Evolutionary conservation across 1,140 invertebrate species (phyloP), one percentile per base, ranked within the genome.

Genomic region (Aphaenogaster rudis): DNA sequence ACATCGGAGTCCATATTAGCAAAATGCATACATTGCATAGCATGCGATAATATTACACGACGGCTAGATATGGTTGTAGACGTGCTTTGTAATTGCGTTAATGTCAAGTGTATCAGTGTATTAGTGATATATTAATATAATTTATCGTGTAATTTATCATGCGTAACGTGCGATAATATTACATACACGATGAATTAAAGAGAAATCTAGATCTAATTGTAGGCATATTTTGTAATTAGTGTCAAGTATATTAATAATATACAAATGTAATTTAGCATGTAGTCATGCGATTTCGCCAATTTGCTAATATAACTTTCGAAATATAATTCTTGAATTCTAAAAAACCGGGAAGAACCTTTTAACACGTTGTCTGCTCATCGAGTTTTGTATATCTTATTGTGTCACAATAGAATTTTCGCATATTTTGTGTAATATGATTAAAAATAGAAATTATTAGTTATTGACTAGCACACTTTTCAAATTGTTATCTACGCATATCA

Each of bases 1-100:
- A 13, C 42, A 61, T 1, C 3, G 52, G 57, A 71, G 36, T 71
- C 71, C 36, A 42, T 45, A 69, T 81, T 28, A 33, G 36, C 79
- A 5, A 81, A 57, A 57, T 42, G 15, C 67, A 21, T 28, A 39
- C 61, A 39, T 28, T 69, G 39, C 28, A 17, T 17, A 21, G 57
- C 11, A 11, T 11, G 28, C 54, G 33, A 45, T 72, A n/a, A 72
- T 42, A 66, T n/a, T 33, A 69, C 33, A n/a, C 28, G 0, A 28
- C 28, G 28, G 28, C 28, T 28, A 28, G 28, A 28, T 28, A 28
- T 28, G 28, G 28, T 21, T 21, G 21, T 28, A 28, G 28, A 28
- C 28, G 28, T 28, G 28, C 28, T 28, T 28, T 28, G 28, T 28
- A 28, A 28, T 28, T 28, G 28, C 28, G 0, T 28, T 28, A 28